Evolutionary conservation across 2,888 invertebrate species (phyloP).

Genomic region (Hypercompe scribonia): DNA sequence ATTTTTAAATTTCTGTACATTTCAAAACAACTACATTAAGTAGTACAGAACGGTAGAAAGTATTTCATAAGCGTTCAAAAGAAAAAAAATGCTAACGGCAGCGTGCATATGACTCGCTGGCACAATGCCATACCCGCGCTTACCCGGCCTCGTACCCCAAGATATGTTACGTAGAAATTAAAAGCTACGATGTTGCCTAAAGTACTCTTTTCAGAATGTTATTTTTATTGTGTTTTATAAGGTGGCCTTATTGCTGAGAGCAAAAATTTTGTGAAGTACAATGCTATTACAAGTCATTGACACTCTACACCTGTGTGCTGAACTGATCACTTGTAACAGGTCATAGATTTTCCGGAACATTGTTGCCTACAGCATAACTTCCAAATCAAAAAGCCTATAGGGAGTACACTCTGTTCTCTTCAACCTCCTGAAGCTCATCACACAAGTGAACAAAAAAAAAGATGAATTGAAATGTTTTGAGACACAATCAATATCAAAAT

Average conservation of each 20-base stretch:
- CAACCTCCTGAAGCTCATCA: too few relatives aligned
- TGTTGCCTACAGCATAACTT: too few relatives aligned
- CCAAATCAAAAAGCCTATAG: too few relatives aligned
- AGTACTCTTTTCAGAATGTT: background rate
- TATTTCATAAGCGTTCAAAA: conserved; percentile 11
- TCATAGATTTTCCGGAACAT: too few relatives aligned
- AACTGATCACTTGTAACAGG: too few relatives aligned
- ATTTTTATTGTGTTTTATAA: background rate
- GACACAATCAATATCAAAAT: too few relatives aligned
- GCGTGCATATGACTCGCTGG: conserved; percentile 19
- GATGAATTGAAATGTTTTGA: too few relatives aligned
- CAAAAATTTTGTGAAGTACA: background rate
- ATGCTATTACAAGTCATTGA: too few relatives aligned
- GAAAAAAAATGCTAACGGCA: conserved; percentile 14
- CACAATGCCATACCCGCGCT: conserved; percentile 14
- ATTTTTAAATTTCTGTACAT: background rate
- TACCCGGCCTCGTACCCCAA: conserved; percentile 6
- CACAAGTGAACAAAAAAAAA: too few relatives aligned
- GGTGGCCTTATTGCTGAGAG: background rate
- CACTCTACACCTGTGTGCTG: too few relatives aligned
- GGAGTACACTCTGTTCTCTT: too few relatives aligned
- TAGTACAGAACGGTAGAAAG: background rate
- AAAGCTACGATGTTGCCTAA: background rate
- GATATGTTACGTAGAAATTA: background rate
- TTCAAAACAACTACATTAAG: background rate